phyloP scores from a whole-genome alignment of 1,140 invertebrate species.

The Myzus persicae region DNA sequence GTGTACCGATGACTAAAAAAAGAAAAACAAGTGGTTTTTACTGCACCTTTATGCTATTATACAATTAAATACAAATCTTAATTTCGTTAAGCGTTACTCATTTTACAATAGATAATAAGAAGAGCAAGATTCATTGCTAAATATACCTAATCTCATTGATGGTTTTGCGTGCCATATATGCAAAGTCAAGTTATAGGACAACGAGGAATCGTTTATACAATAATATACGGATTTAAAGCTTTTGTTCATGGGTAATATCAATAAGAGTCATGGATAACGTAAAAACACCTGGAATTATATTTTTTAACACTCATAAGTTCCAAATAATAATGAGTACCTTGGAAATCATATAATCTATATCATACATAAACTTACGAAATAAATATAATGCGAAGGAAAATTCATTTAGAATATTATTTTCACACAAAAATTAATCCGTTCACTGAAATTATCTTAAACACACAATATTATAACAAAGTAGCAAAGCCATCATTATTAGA shows the following conservation, averaged over 20 bases:
- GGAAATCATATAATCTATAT: not conserved
- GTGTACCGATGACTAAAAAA: too few relatives aligned
- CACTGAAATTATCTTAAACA: not conserved
- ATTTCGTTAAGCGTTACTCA: too few relatives aligned
- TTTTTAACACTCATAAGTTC: not conserved
- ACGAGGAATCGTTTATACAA: not conserved
- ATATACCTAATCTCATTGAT: not conserved
- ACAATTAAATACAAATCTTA: not conserved
- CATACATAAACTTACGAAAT: not conserved
- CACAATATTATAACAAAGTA: not conserved
- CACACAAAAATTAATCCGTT: not conserved
- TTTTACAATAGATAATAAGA: too few relatives aligned
- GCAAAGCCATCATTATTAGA: not conserved
- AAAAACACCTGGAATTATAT: not conserved
- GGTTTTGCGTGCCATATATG: not conserved
- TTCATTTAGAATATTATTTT: not conserved
- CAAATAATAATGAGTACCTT: slow-evolving; percentile 7
- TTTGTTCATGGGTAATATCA: not conserved
- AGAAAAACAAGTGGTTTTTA: not conserved
- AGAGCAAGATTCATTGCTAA: not conserved
- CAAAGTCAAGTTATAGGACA: not conserved
- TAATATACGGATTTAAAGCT: not conserved
- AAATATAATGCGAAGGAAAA: not conserved
- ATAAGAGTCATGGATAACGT: not conserved
- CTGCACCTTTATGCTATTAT: not conserved